phyloP scores from a whole-genome alignment of 1,140 invertebrate species.

The Mya arenaria region DNA sequence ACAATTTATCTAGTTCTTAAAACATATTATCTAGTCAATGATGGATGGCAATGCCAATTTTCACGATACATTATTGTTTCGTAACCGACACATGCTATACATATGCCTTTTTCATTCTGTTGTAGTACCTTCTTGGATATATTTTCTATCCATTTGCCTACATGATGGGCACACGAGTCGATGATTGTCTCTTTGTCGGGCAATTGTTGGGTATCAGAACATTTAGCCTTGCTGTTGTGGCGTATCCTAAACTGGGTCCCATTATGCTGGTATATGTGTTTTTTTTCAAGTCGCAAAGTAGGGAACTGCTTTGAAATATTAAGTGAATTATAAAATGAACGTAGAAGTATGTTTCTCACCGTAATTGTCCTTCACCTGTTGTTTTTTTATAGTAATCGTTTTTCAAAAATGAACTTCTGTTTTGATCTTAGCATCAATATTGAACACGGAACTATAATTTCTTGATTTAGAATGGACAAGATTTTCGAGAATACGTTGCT shows the following conservation, averaged over 20 bases:
- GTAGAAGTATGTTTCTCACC: too few relatives aligned
- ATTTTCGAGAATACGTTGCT: too few relatives aligned
- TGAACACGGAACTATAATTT: too few relatives aligned
- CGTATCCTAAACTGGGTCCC: constrained; percentile 27
- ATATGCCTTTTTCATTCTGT: neutral
- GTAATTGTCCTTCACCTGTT: too few relatives aligned
- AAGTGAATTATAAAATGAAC: too few relatives aligned
- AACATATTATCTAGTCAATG: neutral
- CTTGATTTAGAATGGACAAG: too few relatives aligned
- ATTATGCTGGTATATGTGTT: constrained; percentile 34
- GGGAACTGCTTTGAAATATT: too few relatives aligned
- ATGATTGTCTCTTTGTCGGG: constrained; percentile 27
- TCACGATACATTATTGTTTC: neutral
- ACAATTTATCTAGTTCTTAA: neutral
- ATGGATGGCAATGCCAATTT: neutral
- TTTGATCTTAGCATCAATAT: too few relatives aligned
- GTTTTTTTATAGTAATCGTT: too few relatives aligned
- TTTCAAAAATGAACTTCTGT: too few relatives aligned
- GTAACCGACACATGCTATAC: neutral
- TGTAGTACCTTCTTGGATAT: neutral
- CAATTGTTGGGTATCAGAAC: constrained; percentile 28
- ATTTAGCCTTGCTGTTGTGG: constrained; percentile 19
- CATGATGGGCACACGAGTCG: constrained; percentile 8
- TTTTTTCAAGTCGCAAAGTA: too few relatives aligned
- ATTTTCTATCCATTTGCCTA: constrained; percentile 27